phyloP scores from a whole-genome alignment of 2,113 vertebrate genomes.

The Spea bombifrons region DNA sequence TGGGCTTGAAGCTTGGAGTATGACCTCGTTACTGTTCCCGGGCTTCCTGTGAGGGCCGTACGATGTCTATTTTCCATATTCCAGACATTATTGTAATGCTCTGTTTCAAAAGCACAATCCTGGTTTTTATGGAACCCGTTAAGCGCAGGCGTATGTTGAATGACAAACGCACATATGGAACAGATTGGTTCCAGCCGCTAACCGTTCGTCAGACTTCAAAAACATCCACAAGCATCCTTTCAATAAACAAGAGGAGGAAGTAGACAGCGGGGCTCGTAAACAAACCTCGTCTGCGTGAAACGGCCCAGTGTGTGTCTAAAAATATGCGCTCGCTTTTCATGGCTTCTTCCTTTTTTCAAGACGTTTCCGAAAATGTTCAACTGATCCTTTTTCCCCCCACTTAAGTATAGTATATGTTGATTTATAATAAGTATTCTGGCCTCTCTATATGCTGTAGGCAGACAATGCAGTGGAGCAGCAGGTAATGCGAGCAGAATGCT shows the following conservation, averaged over 20 bases:
- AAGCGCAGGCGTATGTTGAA: not conserved
- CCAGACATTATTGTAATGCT: too few species aligned
- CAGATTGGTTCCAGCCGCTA: not conserved
- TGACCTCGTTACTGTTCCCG: too few species aligned
- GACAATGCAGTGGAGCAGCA: too few species aligned
- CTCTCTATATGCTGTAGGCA: too few species aligned
- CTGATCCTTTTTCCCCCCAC: too few species aligned
- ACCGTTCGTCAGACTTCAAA: not conserved
- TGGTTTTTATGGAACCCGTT: not conserved
- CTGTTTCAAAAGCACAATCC: not conserved
- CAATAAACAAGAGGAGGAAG: constrained; percentile 7
- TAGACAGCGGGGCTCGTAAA: constrained; percentile 11
- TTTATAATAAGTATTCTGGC: too few species aligned
- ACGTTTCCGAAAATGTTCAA: too few species aligned
- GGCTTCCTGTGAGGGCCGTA: too few species aligned
- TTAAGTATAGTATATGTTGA: too few species aligned
- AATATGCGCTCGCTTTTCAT: not conserved
- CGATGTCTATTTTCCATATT: too few species aligned
- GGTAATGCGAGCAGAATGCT: too few species aligned
- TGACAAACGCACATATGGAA: constrained; percentile 13
- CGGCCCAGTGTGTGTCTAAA: not conserved
- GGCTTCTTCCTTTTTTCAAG: not conserved
- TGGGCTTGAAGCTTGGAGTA: too few species aligned
- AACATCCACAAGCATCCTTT: not conserved
- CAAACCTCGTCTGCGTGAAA: not conserved